Evolutionary conservation across 2,888 invertebrate species (phyloP), one percentile per base, ranked within the genome.

Genomic region (Anticlea derivata): DNA sequence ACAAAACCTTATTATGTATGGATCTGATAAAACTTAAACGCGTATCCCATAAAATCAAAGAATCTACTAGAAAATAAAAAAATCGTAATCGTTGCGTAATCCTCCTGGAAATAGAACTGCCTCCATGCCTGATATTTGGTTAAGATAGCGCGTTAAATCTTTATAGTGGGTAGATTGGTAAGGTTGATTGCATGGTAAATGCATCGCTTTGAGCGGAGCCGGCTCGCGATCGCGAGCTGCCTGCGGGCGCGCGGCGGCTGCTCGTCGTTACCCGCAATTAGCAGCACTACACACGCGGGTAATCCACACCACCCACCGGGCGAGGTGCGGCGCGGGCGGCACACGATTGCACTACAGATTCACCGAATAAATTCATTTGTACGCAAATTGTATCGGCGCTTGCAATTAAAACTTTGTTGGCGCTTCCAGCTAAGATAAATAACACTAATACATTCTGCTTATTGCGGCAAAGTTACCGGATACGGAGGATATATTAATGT

Each of bases 331-430:
- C 50, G 49, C 37, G 39, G 50, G 63, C 65, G 68, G 59, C 65
- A 53, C 57, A 75, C 83, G 79, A 83, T 75, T 87, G 88, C 87
- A 86, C 83, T 81, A 79, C 84, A 80, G 83, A 87, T 86, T 83
- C 87, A 83, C 83, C 85, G 79, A 88, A 89, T 89, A 89, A 88
- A 89, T 90, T 88, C 90, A 89, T 90, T 90, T 89, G 85, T 86
- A 88, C 86, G 87, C 88, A 88, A 89, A 90, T 89, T 88, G 88
- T 90, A 90, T 90, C 86, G 90, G 89, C 86, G 86, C 86, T 87
- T 83, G 89, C 89, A 90, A 90, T 90, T 89, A 90, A 90, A 90
- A 90, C 89, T 90, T 90, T 89, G 88, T 81, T 88, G 83, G 82
- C 82, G 85, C 85, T 82, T 70, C 80, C 77, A 81, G 86, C 83